Evolutionary conservation across 92 coral and sea anemone genomes (phyloP), one percentile per base, ranked within the genome.

Genomic region (Actinostola sp.): DNA sequence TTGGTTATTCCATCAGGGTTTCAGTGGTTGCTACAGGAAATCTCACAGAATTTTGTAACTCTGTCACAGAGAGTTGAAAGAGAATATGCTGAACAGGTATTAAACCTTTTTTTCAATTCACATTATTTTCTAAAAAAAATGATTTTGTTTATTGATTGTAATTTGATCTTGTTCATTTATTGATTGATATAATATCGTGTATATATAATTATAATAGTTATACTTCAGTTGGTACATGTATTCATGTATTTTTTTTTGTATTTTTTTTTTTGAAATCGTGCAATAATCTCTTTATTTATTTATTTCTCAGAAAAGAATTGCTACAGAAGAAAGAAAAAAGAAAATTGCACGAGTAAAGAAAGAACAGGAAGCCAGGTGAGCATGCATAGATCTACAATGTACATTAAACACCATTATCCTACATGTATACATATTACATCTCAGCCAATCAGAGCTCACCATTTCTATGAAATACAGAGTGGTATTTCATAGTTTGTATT

Each of bases 291-390:
- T n/a, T n/a, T 9, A 25, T 42, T 26, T 59, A 15, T 63, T n/a
- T 15, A 8, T 31, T 42, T 58, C 48, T 7, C 70, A 93, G 98
- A 93, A 91, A 76, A 84, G 82, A 71, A 80, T 66, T 19, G 69
- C 74, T 21, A 89, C 86, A 12, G 88, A 74, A 44, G 89, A 85
- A 39, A 48, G 80, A 38, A 80, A 89, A 30, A 86, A 69, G 61
- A 89, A 75, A 53, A 41, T 84, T n/a, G 98, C 85, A 79, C 73
- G 97, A 60, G 86, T 94, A 17, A 76, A 86, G 70, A 80, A 53
- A 73, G 76, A 73, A 29, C 73, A 86, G 26, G 98, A 91, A 70
- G 98, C 73, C 59, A 83, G 98, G 98, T 94, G 65, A 41, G 78
- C n/a, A n/a, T n/a, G n/a, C n/a, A n/a, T 60, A 57, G 43, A 34